These are phyloP conservation scores for Ctenosaura bakeri DNA, from an alignment of 2,797 vertebrate genomes.

Conservation along the genomic window DNA sequence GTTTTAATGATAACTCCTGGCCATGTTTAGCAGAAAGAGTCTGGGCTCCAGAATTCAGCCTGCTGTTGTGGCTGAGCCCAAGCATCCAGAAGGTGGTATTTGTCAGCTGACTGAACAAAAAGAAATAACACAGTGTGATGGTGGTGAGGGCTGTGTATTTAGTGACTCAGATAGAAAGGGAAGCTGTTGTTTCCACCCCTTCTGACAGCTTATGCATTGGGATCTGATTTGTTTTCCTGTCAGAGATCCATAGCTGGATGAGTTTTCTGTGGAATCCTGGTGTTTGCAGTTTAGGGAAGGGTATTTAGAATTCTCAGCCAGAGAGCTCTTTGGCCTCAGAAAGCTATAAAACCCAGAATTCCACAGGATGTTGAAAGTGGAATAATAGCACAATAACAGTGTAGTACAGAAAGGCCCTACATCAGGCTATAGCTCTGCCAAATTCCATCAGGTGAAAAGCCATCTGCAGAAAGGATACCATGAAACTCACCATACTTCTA, in stretches of 20 bases:
- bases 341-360: no score
- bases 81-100: slow-evolving; percentile 58
- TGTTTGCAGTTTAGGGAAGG: no score
- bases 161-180: not conserved
- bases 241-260: slow-evolving; percentile 51
- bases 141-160: not conserved
- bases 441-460: slow-evolving; percentile 11
- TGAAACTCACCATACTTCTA: slow-evolving; percentile 14
- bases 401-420: slow-evolving; percentile 30
- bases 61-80: slow-evolving; percentile 19
- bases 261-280: slow-evolving; percentile 27
- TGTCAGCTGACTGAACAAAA: slow-evolving; percentile 51
- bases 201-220: accelerated
- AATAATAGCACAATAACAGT: no score
- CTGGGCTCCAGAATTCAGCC: slow-evolving; percentile 14
- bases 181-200: slow-evolving; percentile 17
- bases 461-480: slow-evolving; percentile 8
- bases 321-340: no score
- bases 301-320: no score
- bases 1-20: slow-evolving; percentile 66
- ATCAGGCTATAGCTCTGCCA: not conserved
- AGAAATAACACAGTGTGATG: slow-evolving; percentile 60
- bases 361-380: no score
- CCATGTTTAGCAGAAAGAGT: slow-evolving; percentile 44
- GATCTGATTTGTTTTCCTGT: slow-evolving; percentile 40